Conservation (phyloP, 2,888 invertebrate genomes). For the Catonia carolina region DNA sequence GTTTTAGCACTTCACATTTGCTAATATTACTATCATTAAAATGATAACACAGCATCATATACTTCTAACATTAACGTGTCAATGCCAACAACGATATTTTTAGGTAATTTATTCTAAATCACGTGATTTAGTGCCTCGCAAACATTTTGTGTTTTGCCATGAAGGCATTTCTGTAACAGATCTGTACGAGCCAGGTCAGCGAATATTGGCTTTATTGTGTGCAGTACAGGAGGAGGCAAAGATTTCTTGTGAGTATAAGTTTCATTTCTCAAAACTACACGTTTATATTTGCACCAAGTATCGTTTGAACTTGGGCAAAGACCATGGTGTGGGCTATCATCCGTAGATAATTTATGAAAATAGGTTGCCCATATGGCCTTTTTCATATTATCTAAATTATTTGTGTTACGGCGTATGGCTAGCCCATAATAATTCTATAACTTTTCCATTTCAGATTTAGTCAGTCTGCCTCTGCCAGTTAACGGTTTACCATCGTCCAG, state of each 20-base stretch:
- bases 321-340: constrained; percentile 31
- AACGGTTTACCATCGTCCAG: background rate
- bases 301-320: constrained; percentile 31
- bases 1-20: too few relatives aligned
- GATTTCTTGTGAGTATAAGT: constrained; percentile 10
- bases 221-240: constrained; percentile 16
- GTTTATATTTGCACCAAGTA: constrained; percentile 31
- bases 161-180: constrained; percentile 23
- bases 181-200: constrained; percentile 21
- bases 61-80: background rate
- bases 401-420: constrained; percentile 27
- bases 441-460: background rate
- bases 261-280: constrained; percentile 17
- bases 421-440: background rate
- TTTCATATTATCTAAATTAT: constrained; percentile 31
- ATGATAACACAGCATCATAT: constrained; percentile 2
- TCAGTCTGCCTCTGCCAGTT: background rate
- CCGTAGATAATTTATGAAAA: constrained; percentile 31
- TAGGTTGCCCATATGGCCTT: constrained; percentile 34
- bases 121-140: background rate
- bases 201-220: constrained; percentile 26
- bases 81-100: background rate
- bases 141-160: constrained; percentile 24
- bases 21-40: too few relatives aligned
- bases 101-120: background rate